Percentiles rank a stretch among this genome's conserved stretches.
phyloP scores from a whole-genome alignment of 2,888 invertebrate genomes.

The Aradus depressus region DNA sequence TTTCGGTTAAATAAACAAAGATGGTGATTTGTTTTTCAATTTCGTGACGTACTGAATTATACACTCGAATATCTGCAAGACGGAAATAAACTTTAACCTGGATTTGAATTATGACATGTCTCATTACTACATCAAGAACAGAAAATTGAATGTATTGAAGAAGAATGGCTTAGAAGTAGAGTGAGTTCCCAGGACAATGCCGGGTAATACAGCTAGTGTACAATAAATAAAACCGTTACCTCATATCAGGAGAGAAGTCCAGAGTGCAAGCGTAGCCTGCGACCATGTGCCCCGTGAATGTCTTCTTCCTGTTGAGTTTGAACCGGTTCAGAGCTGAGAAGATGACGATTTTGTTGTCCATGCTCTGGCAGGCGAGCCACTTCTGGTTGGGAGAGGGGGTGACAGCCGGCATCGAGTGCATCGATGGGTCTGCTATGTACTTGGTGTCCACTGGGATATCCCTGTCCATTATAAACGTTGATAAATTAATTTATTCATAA shows the following conservation, averaged over 20 bases:
- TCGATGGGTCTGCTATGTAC: conserved; percentile 96
- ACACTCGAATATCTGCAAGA: no score
- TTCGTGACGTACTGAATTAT: no score
- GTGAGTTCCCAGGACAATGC: no score
- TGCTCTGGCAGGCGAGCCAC: conserved; percentile 97
- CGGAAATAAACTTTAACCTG: no score
- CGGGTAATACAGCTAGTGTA: background rate
- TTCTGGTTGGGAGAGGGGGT: conserved; percentile 92
- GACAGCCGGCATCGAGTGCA: conserved; percentile 98
- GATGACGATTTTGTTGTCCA: conserved; percentile 98
- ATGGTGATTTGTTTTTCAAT: no score
- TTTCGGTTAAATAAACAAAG: no score
- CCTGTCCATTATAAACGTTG: conserved; percentile 34
- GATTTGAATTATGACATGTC: no score
- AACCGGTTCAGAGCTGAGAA: conserved; percentile 95
- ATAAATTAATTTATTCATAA: background rate
- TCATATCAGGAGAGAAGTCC: conserved; percentile 98
- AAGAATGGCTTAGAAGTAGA: no score
- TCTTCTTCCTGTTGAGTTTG: conserved; percentile 95
- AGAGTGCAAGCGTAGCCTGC: conserved; percentile 96
- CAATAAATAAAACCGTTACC: conserved; percentile 41
- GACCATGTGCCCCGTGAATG: conserved; percentile 97
- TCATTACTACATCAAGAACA: conserved; percentile 1
- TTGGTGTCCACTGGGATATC: conserved; percentile 99
- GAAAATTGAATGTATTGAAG: no score